Percentiles rank a stretch among this genome's conserved stretches.
These are phyloP conservation scores for Melanotaenia trifasciata DNA, from an alignment of 2,797 vertebrate genomes.

Conservation along the genomic window DNA sequence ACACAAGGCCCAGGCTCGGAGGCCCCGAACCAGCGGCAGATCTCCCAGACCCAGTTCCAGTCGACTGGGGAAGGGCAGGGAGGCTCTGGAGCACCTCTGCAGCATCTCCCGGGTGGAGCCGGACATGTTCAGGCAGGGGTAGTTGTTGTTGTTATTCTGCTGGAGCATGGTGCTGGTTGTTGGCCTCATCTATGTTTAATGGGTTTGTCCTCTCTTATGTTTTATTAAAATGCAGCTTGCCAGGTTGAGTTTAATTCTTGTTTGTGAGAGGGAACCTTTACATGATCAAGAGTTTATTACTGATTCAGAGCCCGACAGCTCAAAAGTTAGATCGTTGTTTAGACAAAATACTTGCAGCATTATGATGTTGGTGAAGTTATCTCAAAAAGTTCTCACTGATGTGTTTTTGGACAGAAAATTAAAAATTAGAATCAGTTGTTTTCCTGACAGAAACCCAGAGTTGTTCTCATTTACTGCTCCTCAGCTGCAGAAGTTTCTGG, in stretches of 20 bases:
- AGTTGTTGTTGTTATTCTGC: slow-evolving; percentile 88
- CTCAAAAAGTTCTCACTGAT: slow-evolving; percentile 15
- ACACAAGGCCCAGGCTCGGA: slow-evolving; percentile 83
- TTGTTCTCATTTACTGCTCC: slow-evolving; percentile 9
- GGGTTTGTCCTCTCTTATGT: slow-evolving; percentile 25
- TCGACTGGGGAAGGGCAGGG: slow-evolving; percentile 75
- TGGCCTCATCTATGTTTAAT: slow-evolving; percentile 71
- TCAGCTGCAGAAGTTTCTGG: slow-evolving; percentile 10
- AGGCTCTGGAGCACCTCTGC: slow-evolving; percentile 72
- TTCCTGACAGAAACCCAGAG: not conserved
- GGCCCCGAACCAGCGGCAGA: slow-evolving; percentile 80
- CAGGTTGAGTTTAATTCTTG: slow-evolving; percentile 32
- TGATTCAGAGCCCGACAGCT: slow-evolving; percentile 35
- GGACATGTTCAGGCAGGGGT: slow-evolving; percentile 79
- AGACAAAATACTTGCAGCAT: slow-evolving; percentile 23
- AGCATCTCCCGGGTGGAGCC: slow-evolving; percentile 69
- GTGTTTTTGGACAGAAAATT: not conserved
- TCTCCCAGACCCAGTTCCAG: slow-evolving; percentile 79
- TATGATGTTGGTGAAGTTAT: slow-evolving; percentile 19
- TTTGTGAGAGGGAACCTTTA: slow-evolving; percentile 22
- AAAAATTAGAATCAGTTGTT: not conserved
- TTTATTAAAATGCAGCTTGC: slow-evolving; percentile 44
- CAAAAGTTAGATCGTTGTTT: slow-evolving; percentile 11
- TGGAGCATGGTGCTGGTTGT: slow-evolving; percentile 80
- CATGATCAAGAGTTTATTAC: slow-evolving; percentile 33